These are phyloP conservation scores for Tapirus indicus DNA, from an alignment of 2,797 vertebrate genomes.

Conservation along the genomic window DNA sequence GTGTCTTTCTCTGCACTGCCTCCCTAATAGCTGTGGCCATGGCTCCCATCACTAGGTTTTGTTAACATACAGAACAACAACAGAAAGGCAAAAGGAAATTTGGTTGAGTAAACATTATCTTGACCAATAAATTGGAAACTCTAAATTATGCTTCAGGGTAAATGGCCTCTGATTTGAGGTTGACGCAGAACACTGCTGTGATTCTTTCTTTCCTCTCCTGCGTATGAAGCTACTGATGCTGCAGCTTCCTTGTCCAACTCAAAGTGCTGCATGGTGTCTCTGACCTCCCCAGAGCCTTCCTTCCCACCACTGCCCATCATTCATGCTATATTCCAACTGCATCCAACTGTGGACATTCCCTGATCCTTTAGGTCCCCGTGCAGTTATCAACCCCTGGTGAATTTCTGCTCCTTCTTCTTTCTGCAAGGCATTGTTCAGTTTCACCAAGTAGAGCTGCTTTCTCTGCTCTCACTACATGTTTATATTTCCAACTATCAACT, in stretches of 20 bases:
- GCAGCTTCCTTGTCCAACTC: not conserved
- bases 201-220: not conserved
- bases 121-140: not conserved
- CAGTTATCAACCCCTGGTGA: not conserved
- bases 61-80: not conserved
- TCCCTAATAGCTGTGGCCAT: too few relatives aligned
- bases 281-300: not conserved
- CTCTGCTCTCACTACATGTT: not conserved
- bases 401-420: not conserved
- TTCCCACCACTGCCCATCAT: not conserved
- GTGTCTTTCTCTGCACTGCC: not conserved
- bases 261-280: not conserved
- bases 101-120: not conserved
- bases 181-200: not conserved
- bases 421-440: not conserved
- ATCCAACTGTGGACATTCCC: not conserved
- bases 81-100: not conserved
- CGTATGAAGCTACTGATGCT: not conserved
- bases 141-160: not conserved
- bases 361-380: not conserved
- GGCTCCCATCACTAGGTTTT: not conserved
- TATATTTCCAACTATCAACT: not conserved
- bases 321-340: fast-evolving
- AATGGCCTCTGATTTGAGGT: not conserved
- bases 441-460: not conserved